Conservation (phyloP, 2,888 invertebrate genomes). For the Erebia epiphron region DNA sequence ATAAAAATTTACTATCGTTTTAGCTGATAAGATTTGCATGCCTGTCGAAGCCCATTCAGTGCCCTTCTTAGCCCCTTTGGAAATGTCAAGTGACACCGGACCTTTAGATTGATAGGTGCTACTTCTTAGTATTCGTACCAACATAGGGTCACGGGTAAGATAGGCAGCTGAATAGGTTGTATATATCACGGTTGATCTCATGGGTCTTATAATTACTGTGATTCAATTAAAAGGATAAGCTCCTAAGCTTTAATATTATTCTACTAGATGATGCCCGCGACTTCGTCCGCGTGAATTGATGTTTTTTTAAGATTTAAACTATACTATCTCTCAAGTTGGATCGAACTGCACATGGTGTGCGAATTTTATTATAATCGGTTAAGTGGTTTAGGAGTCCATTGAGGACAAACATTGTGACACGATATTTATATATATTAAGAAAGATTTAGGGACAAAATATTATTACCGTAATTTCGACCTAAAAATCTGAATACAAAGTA, state of each 20-base stretch:
- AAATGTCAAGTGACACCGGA: constrained; percentile 8
- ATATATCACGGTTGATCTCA: background rate
- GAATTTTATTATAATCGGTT: too few relatives aligned
- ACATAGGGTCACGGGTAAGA: background rate
- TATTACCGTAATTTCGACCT: background rate
- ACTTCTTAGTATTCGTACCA: constrained; percentile 13
- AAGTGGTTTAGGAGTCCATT: too few relatives aligned
- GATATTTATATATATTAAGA: too few relatives aligned
- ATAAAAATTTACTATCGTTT: too few relatives aligned
- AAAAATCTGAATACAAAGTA: background rate
- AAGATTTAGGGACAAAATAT: background rate
- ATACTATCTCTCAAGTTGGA: too few relatives aligned
- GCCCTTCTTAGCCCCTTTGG: background rate
- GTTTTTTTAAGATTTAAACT: too few relatives aligned
- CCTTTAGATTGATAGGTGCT: background rate
- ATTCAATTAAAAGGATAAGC: constrained; percentile 1
- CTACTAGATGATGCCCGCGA: too few relatives aligned
- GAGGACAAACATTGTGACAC: too few relatives aligned
- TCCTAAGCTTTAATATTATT: background rate
- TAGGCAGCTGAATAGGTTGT: background rate
- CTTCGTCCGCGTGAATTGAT: too few relatives aligned
- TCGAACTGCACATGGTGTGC: too few relatives aligned
- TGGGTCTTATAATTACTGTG: background rate
- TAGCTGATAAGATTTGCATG: too few relatives aligned
- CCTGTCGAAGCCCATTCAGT: background rate